Conservation (phyloP, 1,140 invertebrate species). For the Wiebesia pumilae region DNA sequence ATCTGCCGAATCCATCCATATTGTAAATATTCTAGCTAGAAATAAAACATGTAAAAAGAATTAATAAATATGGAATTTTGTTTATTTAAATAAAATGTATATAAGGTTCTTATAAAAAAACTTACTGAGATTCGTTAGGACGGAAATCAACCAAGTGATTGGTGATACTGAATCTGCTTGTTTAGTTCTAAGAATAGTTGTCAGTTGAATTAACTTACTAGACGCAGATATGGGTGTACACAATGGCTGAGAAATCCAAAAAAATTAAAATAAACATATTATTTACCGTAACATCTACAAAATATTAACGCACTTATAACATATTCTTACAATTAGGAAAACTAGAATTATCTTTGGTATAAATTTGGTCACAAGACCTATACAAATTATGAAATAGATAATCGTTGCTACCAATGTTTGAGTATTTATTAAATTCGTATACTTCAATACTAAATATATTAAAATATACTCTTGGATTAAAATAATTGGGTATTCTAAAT, state of each 20-base stretch:
- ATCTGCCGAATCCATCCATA: conserved; percentile 76
- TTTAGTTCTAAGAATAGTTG: conserved; percentile 77
- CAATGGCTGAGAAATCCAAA: conserved; percentile 75
- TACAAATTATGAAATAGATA: conserved; percentile 74
- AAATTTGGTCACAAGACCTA: conserved; percentile 74
- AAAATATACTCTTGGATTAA: conserved; percentile 81
- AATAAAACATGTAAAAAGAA: conserved; percentile 31
- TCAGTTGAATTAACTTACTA: conserved; percentile 81
- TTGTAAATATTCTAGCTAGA: conserved; percentile 75
- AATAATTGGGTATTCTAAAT: conserved; percentile 84
- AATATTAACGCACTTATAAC: not conserved
- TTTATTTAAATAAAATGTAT: conserved; percentile 8
- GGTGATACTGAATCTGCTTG: conserved; percentile 81
- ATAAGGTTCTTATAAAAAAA: conserved; percentile 50
- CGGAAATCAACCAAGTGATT: conserved; percentile 82
- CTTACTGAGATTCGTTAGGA: conserved; percentile 81
- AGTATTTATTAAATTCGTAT: conserved; percentile 74
- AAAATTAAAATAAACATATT: conserved; percentile 12
- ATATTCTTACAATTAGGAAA: conserved; percentile 77
- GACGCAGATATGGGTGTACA: conserved; percentile 82
- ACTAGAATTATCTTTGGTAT: conserved; percentile 77
- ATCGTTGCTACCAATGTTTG: conserved; percentile 65
- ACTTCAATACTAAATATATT: conserved; percentile 80
- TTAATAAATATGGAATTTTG: not conserved
- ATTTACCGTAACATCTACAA: not conserved